phyloP scores from a whole-genome alignment of 92 coral and sea anemone species.

The Parazoanthus swiftii region DNA sequence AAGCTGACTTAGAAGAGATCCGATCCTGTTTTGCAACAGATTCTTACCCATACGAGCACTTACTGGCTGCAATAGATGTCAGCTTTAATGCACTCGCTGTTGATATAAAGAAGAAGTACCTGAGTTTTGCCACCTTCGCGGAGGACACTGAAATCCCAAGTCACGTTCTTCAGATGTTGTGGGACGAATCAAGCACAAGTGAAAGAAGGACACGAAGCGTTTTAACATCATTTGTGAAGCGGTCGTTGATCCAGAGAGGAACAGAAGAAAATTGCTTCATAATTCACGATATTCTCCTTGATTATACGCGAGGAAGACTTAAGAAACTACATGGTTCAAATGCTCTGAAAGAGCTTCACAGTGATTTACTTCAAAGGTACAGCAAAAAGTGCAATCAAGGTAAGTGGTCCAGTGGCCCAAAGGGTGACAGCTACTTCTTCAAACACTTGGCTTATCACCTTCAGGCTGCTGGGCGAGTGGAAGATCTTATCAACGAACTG shows the following conservation, averaged over 20 bases:
- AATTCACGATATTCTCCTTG: slow-evolving; percentile 62
- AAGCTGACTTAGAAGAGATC: slow-evolving; percentile 60
- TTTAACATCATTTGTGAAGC: slow-evolving; percentile 49
- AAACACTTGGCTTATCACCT: slow-evolving; percentile 59
- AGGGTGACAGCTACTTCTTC: slow-evolving; percentile 53
- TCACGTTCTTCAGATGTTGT: slow-evolving; percentile 58
- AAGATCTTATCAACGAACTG: slow-evolving; percentile 46
- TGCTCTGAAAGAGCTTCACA: slow-evolving; percentile 39
- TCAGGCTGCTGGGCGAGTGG: slow-evolving; percentile 46
- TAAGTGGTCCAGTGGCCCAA: slow-evolving; percentile 57
- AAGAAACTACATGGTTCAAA: slow-evolving; percentile 31
- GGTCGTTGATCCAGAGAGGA: slow-evolving; percentile 61
- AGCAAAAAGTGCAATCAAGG: slow-evolving; percentile 36
- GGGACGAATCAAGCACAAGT: slow-evolving; percentile 33
- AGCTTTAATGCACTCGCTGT: slow-evolving; percentile 48
- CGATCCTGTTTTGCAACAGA: slow-evolving; percentile 59
- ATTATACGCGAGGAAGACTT: slow-evolving; percentile 58
- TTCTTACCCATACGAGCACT: slow-evolving; percentile 61
- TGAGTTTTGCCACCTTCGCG: slow-evolving; percentile 58
- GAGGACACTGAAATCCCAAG: slow-evolving; percentile 67
- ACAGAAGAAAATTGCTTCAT: slow-evolving; percentile 45
- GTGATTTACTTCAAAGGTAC: slow-evolving; percentile 37
- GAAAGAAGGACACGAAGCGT: slow-evolving; percentile 44
- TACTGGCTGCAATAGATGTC: slow-evolving; percentile 66
- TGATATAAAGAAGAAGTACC: slow-evolving; percentile 46